Percentiles rank a stretch among this genome's conserved stretches.
These are phyloP conservation scores for Synergus umbraculus DNA, from an alignment of 2,888 invertebrate genomes.

Conservation along the genomic window DNA sequence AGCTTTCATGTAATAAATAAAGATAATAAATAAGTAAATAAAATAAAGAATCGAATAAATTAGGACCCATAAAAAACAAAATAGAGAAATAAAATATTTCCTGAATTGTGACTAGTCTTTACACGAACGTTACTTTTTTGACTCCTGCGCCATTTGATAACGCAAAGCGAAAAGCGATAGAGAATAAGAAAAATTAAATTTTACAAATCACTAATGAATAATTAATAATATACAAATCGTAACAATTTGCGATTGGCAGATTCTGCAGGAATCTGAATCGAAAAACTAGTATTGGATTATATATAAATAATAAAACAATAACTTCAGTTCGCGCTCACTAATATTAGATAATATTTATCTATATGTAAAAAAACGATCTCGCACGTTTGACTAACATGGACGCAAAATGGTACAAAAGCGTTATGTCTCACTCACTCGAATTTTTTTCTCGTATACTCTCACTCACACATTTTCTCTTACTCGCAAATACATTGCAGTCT, in stretches of 20 bases:
- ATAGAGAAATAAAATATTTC: neutral
- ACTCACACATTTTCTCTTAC: slow-evolving; percentile 15
- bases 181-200: slow-evolving; percentile 23
- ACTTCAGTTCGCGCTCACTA: slow-evolving; percentile 38
- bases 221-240: slow-evolving; percentile 3
- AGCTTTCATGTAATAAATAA: neutral
- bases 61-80: neutral
- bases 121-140: slow-evolving; percentile 36
- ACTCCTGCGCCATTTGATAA: slow-evolving; percentile 4
- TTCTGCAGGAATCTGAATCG: slow-evolving; percentile 19
- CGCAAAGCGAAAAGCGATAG: slow-evolving; percentile 37
- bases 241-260: slow-evolving; percentile 28
- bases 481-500: slow-evolving; percentile 32
- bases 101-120: slow-evolving; percentile 27
- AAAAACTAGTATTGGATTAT: slow-evolving; percentile 18
- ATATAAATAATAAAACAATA: slow-evolving; percentile 39
- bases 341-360: slow-evolving; percentile 42
- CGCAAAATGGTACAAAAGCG: slow-evolving; percentile 72
- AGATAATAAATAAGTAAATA: neutral
- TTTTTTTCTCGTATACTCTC: slow-evolving; percentile 8
- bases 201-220: slow-evolving; percentile 31
- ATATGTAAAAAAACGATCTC: slow-evolving; percentile 60
- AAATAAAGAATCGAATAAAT: neutral
- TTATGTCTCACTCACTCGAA: slow-evolving; percentile 47
- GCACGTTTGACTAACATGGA: slow-evolving; percentile 69